Conservation (phyloP, 37 sponge, comb jelly and placozoan genomes). For the Crambe crambe region DNA sequence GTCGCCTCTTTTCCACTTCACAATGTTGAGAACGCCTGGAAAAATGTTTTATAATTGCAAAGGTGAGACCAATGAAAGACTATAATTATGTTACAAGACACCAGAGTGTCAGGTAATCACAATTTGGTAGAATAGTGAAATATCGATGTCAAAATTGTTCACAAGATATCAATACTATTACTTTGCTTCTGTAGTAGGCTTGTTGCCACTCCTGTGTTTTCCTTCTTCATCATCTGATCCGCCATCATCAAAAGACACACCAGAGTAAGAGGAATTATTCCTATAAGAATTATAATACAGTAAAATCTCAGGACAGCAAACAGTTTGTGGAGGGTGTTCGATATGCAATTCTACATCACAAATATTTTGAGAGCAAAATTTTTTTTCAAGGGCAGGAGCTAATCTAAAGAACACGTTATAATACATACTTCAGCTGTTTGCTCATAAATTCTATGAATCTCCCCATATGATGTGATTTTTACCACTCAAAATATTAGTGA, state of each 20-base stretch:
- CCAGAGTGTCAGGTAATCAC: neutral
- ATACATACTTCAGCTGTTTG: too few species aligned
- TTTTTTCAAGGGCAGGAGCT: too few species aligned
- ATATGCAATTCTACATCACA: too few species aligned
- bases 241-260: conserved; percentile 2
- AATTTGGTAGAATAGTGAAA: neutral
- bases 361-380: too few species aligned
- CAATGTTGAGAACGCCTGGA: conserved; percentile 72
- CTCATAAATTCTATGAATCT: too few species aligned
- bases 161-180: conserved; percentile 10
- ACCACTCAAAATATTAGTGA: too few species aligned
- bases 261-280: neutral
- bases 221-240: conserved; percentile 32
- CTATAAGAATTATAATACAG: too few species aligned
- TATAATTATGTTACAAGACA: neutral
- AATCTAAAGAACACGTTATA: too few species aligned
- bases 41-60: too few species aligned
- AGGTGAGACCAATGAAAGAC: neutral
- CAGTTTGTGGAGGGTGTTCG: too few species aligned
- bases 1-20: conserved; percentile 88
- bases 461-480: too few species aligned
- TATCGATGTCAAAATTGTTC: neutral
- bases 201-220: neutral
- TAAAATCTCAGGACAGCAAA: too few species aligned
- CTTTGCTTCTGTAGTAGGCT: conserved; percentile 32